Base-by-base conservation (phyloP, 2,888 invertebrate genomes). In the Nebria salina region DNA sequence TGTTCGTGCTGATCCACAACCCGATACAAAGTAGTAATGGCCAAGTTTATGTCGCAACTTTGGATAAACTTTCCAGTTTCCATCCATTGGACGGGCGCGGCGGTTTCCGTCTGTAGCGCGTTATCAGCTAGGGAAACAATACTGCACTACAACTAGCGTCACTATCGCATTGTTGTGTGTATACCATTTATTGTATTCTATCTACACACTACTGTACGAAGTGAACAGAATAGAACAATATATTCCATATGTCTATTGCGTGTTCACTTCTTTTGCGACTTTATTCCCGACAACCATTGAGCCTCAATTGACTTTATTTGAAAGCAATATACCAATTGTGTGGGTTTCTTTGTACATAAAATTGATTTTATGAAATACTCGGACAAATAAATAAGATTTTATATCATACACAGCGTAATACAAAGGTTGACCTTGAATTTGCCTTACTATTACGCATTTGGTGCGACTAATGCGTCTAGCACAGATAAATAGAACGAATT, bases 1-100 rank as follows among this genome's bases (percentile, higher is more conserved):
- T 74, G 74, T 74, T 78, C 74, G 78, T 78, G 78, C 74, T 78
- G 78, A 78, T 78, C 78, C 78, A 78, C 78, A 74, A 54, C 78
- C 65, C 65, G 77, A 77, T 77, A 77, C 77, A 77, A 72, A 77
- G 72, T 72, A 72, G 78, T 78, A 78, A 78, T 78, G 74, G 78
- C 78, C 65, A 74, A 78, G 78, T 78, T 74, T 65, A 78, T 78
- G 74, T 78, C 78, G 66, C 72, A 77, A 77, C 72, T 77, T 77
- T 72, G 65, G 77, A 65, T 77, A 77, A 54, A 77, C 77, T 77
- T 77, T 72, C 70, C 72, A 77, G 72, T 72, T 76, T 76, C 65
- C 41, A 54, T 54, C 54, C 54, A 54, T 43, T 54, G 54, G 8
- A 54, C 13, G 8, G 54, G 54, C 13, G 54, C 11, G 54, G 41